These are phyloP conservation scores for Erinaceus europaeus DNA, from an alignment of 2,113 vertebrate genomes.

Conservation along the genomic window DNA sequence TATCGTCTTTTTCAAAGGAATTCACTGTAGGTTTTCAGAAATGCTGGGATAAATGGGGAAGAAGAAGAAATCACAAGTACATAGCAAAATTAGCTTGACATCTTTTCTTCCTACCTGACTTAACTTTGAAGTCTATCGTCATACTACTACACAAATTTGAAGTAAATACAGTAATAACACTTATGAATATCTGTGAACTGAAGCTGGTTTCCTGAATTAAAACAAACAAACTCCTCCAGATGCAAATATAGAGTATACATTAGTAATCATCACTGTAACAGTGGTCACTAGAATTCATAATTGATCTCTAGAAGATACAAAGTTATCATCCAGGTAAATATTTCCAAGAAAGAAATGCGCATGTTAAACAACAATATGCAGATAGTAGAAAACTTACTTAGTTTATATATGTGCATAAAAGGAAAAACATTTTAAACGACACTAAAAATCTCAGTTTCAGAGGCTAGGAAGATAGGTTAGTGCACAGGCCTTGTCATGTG, in stretches of 20 bases:
- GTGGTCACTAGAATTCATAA: not conserved
- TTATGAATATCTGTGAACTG: constrained; percentile 12
- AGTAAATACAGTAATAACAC: not conserved
- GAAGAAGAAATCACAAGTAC: not conserved
- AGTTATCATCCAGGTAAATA: too few relatives aligned
- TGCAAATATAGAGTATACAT: not conserved
- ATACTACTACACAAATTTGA: constrained; percentile 18
- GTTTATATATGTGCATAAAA: not conserved
- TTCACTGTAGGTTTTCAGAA: not conserved
- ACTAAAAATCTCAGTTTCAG: too few relatives aligned
- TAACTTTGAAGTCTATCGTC: constrained; percentile 7
- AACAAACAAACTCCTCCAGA: constrained; percentile 4
- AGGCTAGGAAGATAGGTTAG: too few relatives aligned
- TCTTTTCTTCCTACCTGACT: not conserved
- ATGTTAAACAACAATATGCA: constrained; percentile 31
- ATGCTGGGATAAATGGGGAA: not conserved
- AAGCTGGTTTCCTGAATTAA: constrained; percentile 15
- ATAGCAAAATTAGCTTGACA: not conserved
- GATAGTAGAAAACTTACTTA: not conserved
- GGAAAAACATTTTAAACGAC: not conserved
- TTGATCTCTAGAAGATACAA: too few relatives aligned
- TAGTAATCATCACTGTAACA: not conserved
- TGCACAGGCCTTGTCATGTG: too few relatives aligned
- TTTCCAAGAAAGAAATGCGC: not conserved
- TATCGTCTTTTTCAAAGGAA: not conserved